Conservation (phyloP, 2,888 invertebrate genomes). For the Timandra comae region DNA sequence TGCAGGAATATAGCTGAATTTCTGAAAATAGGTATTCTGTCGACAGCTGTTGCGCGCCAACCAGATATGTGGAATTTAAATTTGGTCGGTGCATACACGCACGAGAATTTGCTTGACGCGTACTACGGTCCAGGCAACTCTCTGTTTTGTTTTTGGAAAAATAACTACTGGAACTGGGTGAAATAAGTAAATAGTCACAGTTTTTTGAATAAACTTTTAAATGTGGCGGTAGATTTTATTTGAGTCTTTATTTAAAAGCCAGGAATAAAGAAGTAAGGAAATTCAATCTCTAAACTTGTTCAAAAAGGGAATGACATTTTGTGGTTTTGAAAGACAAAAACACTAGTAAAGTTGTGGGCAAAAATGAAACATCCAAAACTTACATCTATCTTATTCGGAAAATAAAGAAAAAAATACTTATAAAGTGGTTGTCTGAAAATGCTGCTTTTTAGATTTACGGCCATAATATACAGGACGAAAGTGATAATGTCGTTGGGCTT, state of each 20-base stretch:
- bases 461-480: constrained; percentile 48
- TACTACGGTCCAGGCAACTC: constrained; percentile 5
- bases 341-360: not conserved
- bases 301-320: too few relatives aligned
- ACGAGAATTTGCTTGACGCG: not conserved
- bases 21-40: constrained; percentile 44
- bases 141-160: too few relatives aligned
- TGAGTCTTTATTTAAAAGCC: too few relatives aligned
- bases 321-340: too few relatives aligned
- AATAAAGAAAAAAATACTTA: constrained; percentile 12
- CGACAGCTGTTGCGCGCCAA: constrained; percentile 43
- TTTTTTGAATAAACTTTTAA: too few relatives aligned
- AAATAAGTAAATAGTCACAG: too few relatives aligned
- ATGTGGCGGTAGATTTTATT: too few relatives aligned
- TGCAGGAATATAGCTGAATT: constrained; percentile 33
- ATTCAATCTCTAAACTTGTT: too few relatives aligned
- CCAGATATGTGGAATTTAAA: constrained; percentile 38
- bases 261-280: too few relatives aligned
- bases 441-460: constrained; percentile 42
- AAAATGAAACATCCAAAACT: not conserved
- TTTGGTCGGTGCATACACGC: constrained; percentile 21
- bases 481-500: constrained; percentile 43
- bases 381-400: constrained; percentile 4
- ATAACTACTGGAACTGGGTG: too few relatives aligned
- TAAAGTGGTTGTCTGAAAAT: constrained; percentile 18